phyloP scores from a whole-genome alignment of 2,888 invertebrate genomes.

The Nomada goodeniana region DNA sequence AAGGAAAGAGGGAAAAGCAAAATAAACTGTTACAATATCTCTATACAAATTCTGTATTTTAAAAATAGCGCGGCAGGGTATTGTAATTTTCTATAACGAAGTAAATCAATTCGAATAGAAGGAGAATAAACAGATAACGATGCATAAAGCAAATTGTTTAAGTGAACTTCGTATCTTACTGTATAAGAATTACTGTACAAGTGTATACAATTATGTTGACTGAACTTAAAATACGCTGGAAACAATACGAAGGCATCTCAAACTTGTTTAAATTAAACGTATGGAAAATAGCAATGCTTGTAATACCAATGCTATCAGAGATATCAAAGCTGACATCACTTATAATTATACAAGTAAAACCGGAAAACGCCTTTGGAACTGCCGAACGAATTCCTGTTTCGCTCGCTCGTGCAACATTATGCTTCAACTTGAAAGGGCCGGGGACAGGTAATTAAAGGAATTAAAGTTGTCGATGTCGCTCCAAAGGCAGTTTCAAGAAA shows the following conservation, averaged over 20 bases:
- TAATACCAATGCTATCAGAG: neutral
- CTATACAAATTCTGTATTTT: no score
- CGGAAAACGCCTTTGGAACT: neutral
- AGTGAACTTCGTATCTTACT: no score
- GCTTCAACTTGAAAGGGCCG: neutral
- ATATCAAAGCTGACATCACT: neutral
- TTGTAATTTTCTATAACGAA: no score
- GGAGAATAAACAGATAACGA: no score
- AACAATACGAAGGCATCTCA: neutral
- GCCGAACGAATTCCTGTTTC: neutral
- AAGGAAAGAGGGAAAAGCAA: no score
- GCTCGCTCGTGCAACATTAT: constrained; percentile 12
- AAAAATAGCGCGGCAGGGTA: no score
- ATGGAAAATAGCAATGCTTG: neutral
- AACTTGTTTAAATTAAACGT: no score
- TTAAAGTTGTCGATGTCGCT: constrained; percentile 6
- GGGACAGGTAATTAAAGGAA: constrained; percentile 29
- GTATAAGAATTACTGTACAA: no score
- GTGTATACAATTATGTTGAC: no score
- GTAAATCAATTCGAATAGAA: no score
- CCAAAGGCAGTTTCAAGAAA: constrained; percentile 10
- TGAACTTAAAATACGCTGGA: neutral
- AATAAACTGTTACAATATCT: no score
- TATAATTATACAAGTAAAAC: neutral
- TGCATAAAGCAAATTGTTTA: no score